Evolutionary conservation across 2,888 invertebrate genomes (phyloP).

Genomic region (Orthosia gracilis): DNA sequence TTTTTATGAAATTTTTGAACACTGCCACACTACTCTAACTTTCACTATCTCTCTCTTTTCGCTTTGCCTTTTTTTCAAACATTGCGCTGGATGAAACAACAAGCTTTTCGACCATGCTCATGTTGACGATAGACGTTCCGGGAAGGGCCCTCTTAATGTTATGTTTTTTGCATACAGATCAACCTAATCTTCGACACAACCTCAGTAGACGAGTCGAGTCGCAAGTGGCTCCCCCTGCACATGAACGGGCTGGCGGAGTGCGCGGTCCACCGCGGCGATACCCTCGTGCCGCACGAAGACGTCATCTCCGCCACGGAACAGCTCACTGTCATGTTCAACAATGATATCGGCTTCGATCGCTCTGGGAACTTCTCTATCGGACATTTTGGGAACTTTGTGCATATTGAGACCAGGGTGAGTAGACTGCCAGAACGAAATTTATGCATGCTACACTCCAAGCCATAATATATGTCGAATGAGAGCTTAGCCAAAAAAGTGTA

Average conservation of each 20-base stretch:
- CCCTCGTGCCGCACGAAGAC: conserved; percentile 92
- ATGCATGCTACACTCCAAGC: too few species aligned
- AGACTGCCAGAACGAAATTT: too few species aligned
- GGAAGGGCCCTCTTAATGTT: too few species aligned
- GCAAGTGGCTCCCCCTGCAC: conserved; percentile 94
- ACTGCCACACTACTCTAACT: too few species aligned
- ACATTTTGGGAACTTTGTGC: conserved; percentile 93
- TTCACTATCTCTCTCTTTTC: too few species aligned
- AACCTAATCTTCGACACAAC: conserved; percentile 94
- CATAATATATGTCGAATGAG: too few species aligned
- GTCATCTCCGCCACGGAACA: conserved; percentile 95
- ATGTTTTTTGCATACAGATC: conserved; percentile 88
- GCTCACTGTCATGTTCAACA: conserved; percentile 93
- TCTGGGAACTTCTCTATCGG: conserved; percentile 93
- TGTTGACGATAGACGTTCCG: too few species aligned
- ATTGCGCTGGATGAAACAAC: too few species aligned
- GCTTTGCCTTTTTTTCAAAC: too few species aligned
- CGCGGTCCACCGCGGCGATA: conserved; percentile 92
- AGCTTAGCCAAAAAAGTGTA: too few species aligned
- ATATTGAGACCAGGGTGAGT: conserved; percentile 92
- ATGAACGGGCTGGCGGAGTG: conserved; percentile 95
- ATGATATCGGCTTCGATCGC: conserved; percentile 92
- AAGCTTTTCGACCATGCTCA: too few species aligned
- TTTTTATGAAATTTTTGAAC: too few species aligned
- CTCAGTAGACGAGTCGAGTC: conserved; percentile 89